A percentile compares a stretch with the other conserved stretches of the same genome.
These are phyloP conservation scores for western clawed frog (Xenopus tropicalis) DNA, from an alignment of 2,113 vertebrate genomes.

Conservation along the genomic window UCB_Xtro_10.0 CM004445.2:101203501-101204000, in stretches of 20 bases:
- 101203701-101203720: slow-evolving; percentile 40
- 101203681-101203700: slow-evolving; percentile 28
- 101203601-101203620: slow-evolving; percentile 8
- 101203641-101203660: slow-evolving; percentile 24
- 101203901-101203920: too few relatives aligned
- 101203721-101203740: slow-evolving; percentile 30
- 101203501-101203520: too few relatives aligned
- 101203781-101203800: slow-evolving; percentile 28
- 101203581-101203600: neutral
- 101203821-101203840: slow-evolving; percentile 36
- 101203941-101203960: too few relatives aligned
- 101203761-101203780: slow-evolving; percentile 27
- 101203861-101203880: slow-evolving; percentile 29
- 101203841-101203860: slow-evolving; percentile 41
- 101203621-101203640: slow-evolving; percentile 1
- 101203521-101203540: too few relatives aligned
- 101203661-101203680: slow-evolving; percentile 24
- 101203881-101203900: neutral
- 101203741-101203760: slow-evolving; percentile 22
- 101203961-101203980: too few relatives aligned
- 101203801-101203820: slow-evolving; percentile 18
- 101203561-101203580: neutral
- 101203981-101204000: too few relatives aligned
- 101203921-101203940: too few relatives aligned
- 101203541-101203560: too few relatives aligned